Percentiles rank a stretch among this genome's conserved stretches.
These are phyloP conservation scores for Heliconius nattereri DNA, from an alignment of 1,140 invertebrate species.

Conservation along the genomic window DNA sequence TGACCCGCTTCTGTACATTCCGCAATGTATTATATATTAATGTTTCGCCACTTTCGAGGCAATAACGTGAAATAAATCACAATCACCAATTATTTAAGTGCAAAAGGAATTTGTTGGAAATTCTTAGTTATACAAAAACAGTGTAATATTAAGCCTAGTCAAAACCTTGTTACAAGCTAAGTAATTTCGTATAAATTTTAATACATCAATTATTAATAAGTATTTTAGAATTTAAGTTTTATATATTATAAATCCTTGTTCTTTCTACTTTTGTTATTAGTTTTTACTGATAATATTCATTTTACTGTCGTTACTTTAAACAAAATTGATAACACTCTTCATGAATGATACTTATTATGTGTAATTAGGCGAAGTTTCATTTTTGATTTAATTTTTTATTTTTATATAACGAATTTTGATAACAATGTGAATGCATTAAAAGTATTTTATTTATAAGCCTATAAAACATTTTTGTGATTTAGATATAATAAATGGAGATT, in stretches of 20 bases:
- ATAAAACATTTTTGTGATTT: slow-evolving; percentile 26
- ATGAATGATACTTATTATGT: slow-evolving; percentile 16
- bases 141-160: slow-evolving; percentile 37
- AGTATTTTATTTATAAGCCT: slow-evolving; percentile 19
- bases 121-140: background rate
- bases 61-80: background rate
- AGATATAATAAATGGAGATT: slow-evolving; percentile 28
- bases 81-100: background rate
- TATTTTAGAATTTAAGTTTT: slow-evolving; percentile 31
- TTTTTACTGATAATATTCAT: slow-evolving; percentile 14
- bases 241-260: slow-evolving; percentile 18
- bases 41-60: background rate
- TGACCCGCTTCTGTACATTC: background rate
- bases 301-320: slow-evolving; percentile 14
- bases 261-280: background rate
- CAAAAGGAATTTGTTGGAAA: background rate
- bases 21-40: background rate
- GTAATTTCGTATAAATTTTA: slow-evolving; percentile 5
- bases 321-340: slow-evolving; percentile 4
- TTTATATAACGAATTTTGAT: slow-evolving; percentile 31
- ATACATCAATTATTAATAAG: slow-evolving; percentile 23
- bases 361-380: slow-evolving; percentile 3
- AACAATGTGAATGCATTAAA: slow-evolving; percentile 17
- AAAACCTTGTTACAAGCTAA: slow-evolving; percentile 41
- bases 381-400: slow-evolving; percentile 25